Percentiles rank a stretch among this genome's conserved stretches.
Conservation (phyloP, 2,888 invertebrate species). For the Lasioglossum lativentre region DNA sequence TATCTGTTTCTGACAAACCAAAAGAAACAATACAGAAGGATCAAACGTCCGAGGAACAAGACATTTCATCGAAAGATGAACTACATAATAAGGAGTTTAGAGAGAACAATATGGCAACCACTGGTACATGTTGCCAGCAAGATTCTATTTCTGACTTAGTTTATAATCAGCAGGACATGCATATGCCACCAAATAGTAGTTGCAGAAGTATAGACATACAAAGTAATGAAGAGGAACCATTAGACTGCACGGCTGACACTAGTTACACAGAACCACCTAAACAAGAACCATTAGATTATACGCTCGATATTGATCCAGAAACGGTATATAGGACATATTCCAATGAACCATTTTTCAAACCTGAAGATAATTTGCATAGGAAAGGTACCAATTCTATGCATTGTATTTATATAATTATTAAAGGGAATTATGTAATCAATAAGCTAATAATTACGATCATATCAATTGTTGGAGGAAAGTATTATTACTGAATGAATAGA, state of each 20-base stretch:
- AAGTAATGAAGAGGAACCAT: conserved; percentile 62
- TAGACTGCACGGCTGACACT: conserved; percentile 73
- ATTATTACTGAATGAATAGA: conserved; percentile 21
- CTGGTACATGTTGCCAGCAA: conserved; percentile 36
- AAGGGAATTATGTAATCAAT: conserved; percentile 44
- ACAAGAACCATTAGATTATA: conserved; percentile 74
- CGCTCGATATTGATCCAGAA: conserved; percentile 66
- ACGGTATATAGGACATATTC: conserved; percentile 55
- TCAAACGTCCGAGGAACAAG: conserved; percentile 33
- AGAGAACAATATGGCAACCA: conserved; percentile 28
- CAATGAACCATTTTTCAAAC: conserved; percentile 55
- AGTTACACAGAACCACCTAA: conserved; percentile 48
- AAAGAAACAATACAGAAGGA: conserved; percentile 38
- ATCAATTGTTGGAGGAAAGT: conserved; percentile 49
- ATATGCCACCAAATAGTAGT: conserved; percentile 15
- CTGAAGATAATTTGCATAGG: conserved; percentile 57
- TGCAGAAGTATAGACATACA: conserved; percentile 44
- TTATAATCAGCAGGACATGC: conserved; percentile 35
- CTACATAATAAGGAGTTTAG: background rate
- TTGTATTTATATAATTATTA: conserved; percentile 29
- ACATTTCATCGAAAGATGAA: conserved; percentile 22
- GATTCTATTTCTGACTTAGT: conserved; percentile 32
- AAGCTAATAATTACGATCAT: conserved; percentile 33
- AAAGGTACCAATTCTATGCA: conserved; percentile 62
- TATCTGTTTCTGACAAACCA: conserved; percentile 26